Evolutionary conservation across 2,888 invertebrate species (phyloP).

Genomic region (Leptopilina myrica): DNA sequence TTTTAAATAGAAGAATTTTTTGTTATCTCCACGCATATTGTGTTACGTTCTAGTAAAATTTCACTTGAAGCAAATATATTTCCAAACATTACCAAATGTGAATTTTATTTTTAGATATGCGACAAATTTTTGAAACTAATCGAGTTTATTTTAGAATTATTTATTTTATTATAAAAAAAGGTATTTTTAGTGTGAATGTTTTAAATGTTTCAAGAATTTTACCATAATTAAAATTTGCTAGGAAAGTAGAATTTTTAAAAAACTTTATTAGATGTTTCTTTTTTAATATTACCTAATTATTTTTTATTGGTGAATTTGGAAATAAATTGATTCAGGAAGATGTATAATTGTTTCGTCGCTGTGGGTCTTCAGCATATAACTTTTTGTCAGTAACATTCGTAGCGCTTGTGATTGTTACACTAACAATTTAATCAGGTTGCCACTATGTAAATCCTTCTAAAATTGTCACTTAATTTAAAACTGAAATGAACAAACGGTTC

Average conservation of each 20-base stretch:
- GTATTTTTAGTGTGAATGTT: no score
- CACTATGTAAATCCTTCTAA: conserved; percentile 14
- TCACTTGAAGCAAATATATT: conserved; percentile 26
- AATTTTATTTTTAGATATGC: no score
- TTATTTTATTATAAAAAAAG: not conserved
- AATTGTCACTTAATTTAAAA: conserved; percentile 5
- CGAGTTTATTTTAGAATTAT: not conserved
- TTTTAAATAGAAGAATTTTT: conserved; percentile 9
- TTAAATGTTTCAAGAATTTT: no score
- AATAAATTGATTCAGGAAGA: not conserved
- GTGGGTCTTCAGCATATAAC: conserved; percentile 11
- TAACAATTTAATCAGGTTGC: conserved; percentile 17
- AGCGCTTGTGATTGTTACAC: conserved; percentile 17
- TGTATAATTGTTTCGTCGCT: conserved; percentile 9
- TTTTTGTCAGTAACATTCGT: conserved; percentile 23
- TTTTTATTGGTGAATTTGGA: conserved; percentile 20
- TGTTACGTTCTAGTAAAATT: conserved; percentile 20
- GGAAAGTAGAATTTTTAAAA: no score
- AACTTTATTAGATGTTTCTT: not conserved
- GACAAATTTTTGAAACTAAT: no score
- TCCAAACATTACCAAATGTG: not conserved
- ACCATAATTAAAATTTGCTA: no score
- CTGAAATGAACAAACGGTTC: not conserved
- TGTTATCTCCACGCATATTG: conserved; percentile 18
- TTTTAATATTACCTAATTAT: not conserved